phyloP scores from a whole-genome alignment of 2,113 vertebrate genomes.

The Marmota flaviventris region DNA sequence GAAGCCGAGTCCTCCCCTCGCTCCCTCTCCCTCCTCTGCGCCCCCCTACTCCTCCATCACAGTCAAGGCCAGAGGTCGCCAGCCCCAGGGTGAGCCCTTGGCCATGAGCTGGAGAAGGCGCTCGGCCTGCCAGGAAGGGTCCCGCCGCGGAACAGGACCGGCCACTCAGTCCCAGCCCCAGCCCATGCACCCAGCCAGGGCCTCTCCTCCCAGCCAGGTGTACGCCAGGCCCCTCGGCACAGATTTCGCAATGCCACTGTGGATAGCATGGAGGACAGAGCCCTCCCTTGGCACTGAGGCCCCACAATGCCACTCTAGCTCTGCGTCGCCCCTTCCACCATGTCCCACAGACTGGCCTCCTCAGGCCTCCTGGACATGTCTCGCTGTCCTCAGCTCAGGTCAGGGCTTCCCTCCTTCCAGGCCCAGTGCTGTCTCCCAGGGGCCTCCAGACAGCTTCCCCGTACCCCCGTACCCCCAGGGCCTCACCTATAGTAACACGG shows the following conservation, averaged over 20 bases:
- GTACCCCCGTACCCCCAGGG: neutral
- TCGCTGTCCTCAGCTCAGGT: neutral
- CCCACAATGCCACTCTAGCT: neutral
- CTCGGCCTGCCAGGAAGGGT: neutral
- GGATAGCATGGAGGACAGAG: neutral
- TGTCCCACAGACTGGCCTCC: neutral
- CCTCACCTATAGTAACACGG: neutral
- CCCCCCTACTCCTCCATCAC: neutral
- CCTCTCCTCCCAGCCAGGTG: neutral
- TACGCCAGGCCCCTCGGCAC: neutral
- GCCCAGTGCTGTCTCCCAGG: neutral
- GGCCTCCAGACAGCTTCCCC: neutral
- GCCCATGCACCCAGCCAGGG: neutral
- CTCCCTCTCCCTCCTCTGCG: too few relatives aligned
- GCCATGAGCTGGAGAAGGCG: neutral
- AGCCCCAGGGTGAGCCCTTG: neutral
- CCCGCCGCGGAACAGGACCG: neutral
- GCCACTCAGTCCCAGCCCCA: too few relatives aligned
- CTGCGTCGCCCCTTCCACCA: rapidly evolving
- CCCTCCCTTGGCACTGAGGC: rapidly evolving
- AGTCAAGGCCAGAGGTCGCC: neutral
- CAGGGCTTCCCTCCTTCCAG: neutral
- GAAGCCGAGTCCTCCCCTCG: neutral
- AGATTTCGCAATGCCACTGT: rapidly evolving
- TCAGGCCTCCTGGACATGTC: neutral